A percentile compares a stretch with the other conserved stretches of the same genome.
Evolutionary conservation across 2,113 vertebrate genomes (phyloP).

Genomic region (Dicaeum eximium): DNA sequence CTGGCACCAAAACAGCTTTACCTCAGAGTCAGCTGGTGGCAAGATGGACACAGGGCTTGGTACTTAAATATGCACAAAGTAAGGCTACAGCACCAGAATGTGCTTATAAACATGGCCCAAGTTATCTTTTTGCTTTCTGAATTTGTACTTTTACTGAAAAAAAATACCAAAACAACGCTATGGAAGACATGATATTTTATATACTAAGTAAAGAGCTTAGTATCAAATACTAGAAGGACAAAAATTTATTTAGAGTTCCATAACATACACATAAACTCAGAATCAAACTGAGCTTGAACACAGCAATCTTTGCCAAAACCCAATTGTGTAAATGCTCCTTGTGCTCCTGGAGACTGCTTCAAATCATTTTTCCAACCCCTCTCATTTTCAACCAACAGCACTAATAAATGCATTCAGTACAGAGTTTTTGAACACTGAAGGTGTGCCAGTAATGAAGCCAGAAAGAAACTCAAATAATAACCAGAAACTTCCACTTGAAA

Average conservation of each 20-base stretch:
- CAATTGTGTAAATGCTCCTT: neutral
- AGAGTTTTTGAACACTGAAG: neutral
- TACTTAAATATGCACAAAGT: neutral
- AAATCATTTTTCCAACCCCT: neutral
- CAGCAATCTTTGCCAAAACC: neutral
- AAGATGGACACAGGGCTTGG: conserved; percentile 9
- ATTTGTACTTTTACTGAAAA: neutral
- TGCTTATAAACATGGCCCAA: neutral
- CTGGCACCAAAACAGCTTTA: neutral
- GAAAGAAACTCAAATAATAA: neutral
- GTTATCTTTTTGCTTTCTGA: neutral
- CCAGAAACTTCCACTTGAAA: neutral
- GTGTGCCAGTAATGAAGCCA: neutral
- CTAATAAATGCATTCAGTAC: neutral
- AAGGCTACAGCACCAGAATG: neutral
- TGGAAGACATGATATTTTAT: neutral
- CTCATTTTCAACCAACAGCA: neutral
- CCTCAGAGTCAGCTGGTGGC: neutral
- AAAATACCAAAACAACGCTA: neutral
- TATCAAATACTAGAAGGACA: neutral
- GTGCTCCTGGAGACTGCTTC: neutral
- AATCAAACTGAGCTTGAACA: neutral
- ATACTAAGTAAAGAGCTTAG: neutral
- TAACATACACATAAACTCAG: neutral
- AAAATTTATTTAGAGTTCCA: neutral